Conservation (phyloP, 2,797 vertebrate genomes). For the Pampus argenteus region DNA sequence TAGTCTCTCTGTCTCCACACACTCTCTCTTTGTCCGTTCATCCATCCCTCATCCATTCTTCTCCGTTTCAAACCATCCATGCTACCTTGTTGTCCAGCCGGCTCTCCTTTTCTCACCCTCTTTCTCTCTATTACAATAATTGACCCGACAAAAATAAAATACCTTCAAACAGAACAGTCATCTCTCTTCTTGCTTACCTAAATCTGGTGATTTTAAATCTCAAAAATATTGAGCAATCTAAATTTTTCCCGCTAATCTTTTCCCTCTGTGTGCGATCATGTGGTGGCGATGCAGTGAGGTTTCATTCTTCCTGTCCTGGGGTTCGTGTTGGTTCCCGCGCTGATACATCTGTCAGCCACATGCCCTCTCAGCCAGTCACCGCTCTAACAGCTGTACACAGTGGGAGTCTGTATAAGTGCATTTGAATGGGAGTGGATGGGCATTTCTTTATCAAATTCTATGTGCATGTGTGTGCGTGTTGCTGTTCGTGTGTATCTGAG, state of each 20-base stretch:
- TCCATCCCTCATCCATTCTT: constrained; percentile 12
- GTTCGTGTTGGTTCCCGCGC: constrained; percentile 43
- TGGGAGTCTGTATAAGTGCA: constrained; percentile 36
- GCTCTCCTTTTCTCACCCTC: neutral
- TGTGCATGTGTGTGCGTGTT: constrained; percentile 11
- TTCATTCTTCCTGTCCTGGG: constrained; percentile 42
- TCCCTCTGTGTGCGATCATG: constrained; percentile 38
- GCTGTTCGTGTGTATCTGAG: constrained; percentile 32
- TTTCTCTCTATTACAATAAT: constrained; percentile 1
- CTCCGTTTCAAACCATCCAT: constrained; percentile 3
- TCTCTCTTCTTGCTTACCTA: neutral
- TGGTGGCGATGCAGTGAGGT: constrained; percentile 13
- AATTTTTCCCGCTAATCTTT: constrained; percentile 28
- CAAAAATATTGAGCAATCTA: constrained; percentile 14
- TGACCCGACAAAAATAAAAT: constrained; percentile 2
- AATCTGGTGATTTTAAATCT: constrained; percentile 15
- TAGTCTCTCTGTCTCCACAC: constrained; percentile 25
- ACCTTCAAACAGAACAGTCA: neutral
- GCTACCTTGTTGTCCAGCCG: neutral
- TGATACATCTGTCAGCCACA: constrained; percentile 77
- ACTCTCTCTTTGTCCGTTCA: constrained; percentile 15
- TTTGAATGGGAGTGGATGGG: constrained; percentile 21
- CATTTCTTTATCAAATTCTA: constrained; percentile 23
- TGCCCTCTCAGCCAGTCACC: constrained; percentile 53
- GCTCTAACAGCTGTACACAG: constrained; percentile 52